These are phyloP conservation scores for Cheiracanthium punctorium DNA, from an alignment of 2,888 invertebrate genomes.

Conservation along the genomic window DNA sequence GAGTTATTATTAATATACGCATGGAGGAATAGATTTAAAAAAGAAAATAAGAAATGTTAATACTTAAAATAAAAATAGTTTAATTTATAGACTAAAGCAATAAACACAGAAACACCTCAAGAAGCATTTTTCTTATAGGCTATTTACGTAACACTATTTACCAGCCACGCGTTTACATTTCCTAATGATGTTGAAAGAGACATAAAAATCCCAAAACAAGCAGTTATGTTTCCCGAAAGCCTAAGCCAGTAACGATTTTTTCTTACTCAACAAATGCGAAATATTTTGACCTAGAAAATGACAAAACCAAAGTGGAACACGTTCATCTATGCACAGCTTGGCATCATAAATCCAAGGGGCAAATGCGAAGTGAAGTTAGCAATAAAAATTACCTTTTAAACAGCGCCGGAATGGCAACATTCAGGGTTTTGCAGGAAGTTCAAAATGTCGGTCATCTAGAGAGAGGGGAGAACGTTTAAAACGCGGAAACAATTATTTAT, in stretches of 20 bases:
- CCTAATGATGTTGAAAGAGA: not conserved
- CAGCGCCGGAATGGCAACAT: not conserved
- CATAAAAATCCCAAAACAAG: not conserved
- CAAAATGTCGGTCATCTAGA: not conserved
- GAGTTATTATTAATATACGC: no score
- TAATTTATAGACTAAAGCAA: no score
- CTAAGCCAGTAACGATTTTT: not conserved
- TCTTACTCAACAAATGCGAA: not conserved
- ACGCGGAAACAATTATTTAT: slow-evolving; percentile 7
- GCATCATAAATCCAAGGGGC: not conserved
- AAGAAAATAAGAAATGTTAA: no score
- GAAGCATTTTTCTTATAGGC: no score
- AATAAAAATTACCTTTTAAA: not conserved
- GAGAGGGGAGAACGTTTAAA: not conserved
- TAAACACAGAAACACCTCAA: no score
- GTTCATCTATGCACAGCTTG: not conserved
- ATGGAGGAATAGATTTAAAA: no score
- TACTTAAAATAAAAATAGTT: no score
- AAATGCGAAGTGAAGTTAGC: not conserved
- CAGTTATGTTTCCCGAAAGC: not conserved
- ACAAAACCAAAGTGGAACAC: not conserved
- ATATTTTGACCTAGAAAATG: not conserved
- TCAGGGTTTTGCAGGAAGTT: slow-evolving; percentile 1
- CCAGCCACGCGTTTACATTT: not conserved
- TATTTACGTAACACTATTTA: not conserved